Percentiles rank a stretch among this genome's conserved stretches.
phyloP scores from a whole-genome alignment of 2,888 invertebrate genomes.

The Drosophila aldrichi region DNA sequence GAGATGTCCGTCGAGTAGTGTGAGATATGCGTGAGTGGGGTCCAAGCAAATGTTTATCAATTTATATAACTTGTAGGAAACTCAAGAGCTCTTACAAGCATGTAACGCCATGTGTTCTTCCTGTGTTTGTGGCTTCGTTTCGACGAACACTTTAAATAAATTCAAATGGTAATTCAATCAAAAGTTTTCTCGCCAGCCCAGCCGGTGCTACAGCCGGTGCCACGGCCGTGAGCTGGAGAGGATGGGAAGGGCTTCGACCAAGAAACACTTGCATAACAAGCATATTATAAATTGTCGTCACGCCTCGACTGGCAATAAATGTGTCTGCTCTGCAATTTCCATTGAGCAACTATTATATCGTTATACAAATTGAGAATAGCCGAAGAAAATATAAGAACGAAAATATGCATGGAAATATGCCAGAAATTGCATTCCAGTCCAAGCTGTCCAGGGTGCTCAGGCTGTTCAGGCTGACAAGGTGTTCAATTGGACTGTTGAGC shows the following conservation, averaged over 20 bases:
- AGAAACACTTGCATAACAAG: constrained; percentile 37
- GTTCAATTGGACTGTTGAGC: constrained; percentile 4
- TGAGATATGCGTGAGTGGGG: background rate
- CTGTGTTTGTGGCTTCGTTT: constrained; percentile 4
- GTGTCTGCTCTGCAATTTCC: constrained; percentile 9
- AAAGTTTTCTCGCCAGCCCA: constrained; percentile 44
- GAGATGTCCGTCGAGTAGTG: too few species aligned
- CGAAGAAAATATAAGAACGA: background rate
- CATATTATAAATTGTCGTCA: constrained; percentile 25
- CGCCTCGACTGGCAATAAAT: constrained; percentile 27
- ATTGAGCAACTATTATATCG: background rate
- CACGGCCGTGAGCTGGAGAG: background rate
- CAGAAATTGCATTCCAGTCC: constrained; percentile 4
- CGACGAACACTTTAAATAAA: constrained; percentile 40
- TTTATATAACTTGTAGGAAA: constrained; percentile 47
- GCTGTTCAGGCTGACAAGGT: background rate
- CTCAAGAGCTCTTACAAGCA: constrained; percentile 20
- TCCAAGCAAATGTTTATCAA: constrained; percentile 63
- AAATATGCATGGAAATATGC: background rate
- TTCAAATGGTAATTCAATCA: constrained; percentile 57
- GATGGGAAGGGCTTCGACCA: background rate
- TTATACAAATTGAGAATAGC: constrained; percentile 2
- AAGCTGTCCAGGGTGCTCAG: background rate
- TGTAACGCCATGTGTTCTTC: constrained; percentile 24
- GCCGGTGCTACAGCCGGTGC: constrained; percentile 1